These are phyloP conservation scores for Agrochola lychnidis DNA, from an alignment of 2,888 invertebrate species.

Conservation along the genomic window DNA sequence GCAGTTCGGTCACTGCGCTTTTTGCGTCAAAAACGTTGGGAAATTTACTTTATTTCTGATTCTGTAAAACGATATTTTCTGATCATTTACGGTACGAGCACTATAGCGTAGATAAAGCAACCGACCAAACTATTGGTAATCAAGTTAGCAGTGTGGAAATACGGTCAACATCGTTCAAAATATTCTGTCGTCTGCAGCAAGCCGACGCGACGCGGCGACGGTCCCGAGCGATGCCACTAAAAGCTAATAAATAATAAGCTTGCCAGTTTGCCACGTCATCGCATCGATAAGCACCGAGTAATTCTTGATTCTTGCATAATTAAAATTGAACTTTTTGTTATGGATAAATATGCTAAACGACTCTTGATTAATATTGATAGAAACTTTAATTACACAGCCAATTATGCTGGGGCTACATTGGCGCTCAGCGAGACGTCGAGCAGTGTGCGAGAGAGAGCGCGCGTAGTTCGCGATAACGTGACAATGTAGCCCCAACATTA, in stretches of 20 bases:
- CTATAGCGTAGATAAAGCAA: conserved; percentile 18
- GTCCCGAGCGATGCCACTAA: conserved; percentile 39
- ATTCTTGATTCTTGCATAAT: conserved; percentile 50
- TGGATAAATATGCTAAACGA: conserved; percentile 27
- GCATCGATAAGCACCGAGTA: conserved; percentile 38
- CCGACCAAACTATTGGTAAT: conserved; percentile 31
- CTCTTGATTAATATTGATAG: conserved; percentile 25
- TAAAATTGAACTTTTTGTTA: conserved; percentile 33
- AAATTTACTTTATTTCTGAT: conserved; percentile 31
- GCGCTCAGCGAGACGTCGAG: too few species aligned
- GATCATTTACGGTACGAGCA: conserved; percentile 13
- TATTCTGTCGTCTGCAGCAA: conserved; percentile 42
- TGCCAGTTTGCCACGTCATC: conserved; percentile 54
- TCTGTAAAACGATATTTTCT: conserved; percentile 17
- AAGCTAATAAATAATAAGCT: conserved; percentile 62
- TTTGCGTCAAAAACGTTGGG: conserved; percentile 28
- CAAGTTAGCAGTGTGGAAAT: conserved; percentile 34
- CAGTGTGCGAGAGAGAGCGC: too few species aligned
- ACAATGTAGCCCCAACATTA: too few species aligned
- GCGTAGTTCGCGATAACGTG: too few species aligned
- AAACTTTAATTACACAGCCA: conserved; percentile 5
- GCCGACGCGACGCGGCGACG: neutral
- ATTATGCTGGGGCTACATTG: too few species aligned
- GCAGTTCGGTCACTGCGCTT: conserved; percentile 32
- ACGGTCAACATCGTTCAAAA: conserved; percentile 52